Percentiles rank a stretch among this genome's conserved stretches.
These are phyloP conservation scores for Cheilosia soror DNA, from an alignment of 2,888 invertebrate species.

Conservation along the genomic window DNA sequence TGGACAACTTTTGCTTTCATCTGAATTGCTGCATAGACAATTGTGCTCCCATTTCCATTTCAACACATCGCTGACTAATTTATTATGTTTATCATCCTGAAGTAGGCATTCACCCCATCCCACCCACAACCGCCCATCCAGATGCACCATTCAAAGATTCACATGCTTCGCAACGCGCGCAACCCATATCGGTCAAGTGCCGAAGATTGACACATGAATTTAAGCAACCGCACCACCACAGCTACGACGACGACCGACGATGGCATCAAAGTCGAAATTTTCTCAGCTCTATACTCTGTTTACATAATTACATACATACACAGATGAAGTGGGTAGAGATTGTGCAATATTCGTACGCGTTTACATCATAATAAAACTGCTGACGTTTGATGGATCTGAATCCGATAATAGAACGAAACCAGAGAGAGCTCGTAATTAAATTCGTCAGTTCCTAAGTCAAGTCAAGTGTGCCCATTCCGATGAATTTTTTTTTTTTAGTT, in stretches of 20 bases:
- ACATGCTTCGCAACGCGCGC: constrained; percentile 4
- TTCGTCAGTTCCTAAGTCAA: constrained; percentile 36
- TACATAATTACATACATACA: neutral
- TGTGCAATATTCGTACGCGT: constrained; percentile 52
- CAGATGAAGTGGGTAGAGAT: constrained; percentile 25
- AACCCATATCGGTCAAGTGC: constrained; percentile 52
- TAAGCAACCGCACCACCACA: constrained; percentile 42
- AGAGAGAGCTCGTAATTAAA: neutral
- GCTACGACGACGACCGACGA: constrained; percentile 12
- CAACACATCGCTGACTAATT: constrained; percentile 38
- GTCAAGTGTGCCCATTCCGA: constrained; percentile 44
- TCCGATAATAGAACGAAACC: constrained; percentile 35
- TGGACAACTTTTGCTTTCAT: constrained; percentile 17
- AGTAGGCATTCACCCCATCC: neutral
- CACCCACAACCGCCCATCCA: constrained; percentile 33
- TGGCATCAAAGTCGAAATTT: constrained; percentile 36
- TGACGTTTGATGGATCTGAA: constrained; percentile 31
- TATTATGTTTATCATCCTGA: constrained; percentile 49
- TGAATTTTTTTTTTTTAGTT: neutral
- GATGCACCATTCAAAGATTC: constrained; percentile 19
- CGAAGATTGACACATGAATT: constrained; percentile 65
- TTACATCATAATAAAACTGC: constrained; percentile 54
- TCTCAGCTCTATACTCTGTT: constrained; percentile 4
- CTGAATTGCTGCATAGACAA: constrained; percentile 15
- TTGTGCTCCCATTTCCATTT: constrained; percentile 47